A percentile compares a stretch with the other conserved stretches of the same genome.
Evolutionary conservation across 2,888 invertebrate genomes (phyloP).

Genomic region (Ophion obscuratus): DNA sequence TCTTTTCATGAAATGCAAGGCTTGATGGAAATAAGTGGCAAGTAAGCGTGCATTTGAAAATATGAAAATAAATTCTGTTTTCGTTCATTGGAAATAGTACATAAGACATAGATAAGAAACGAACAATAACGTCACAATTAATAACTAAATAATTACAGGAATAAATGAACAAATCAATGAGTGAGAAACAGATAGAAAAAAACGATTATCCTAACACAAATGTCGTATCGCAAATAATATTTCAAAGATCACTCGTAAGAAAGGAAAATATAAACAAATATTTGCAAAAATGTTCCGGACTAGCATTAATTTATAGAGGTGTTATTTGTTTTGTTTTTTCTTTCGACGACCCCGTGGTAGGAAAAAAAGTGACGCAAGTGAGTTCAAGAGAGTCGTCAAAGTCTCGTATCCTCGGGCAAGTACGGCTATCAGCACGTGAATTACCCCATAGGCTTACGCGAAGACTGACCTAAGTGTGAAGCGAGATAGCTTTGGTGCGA

Average conservation of each 20-base stretch:
- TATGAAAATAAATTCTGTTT: no score
- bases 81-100: no score
- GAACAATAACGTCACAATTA: not conserved
- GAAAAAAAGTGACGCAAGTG: not conserved
- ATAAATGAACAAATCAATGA: not conserved
- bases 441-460: slow-evolving; percentile 12
- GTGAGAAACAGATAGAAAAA: not conserved
- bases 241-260: not conserved
- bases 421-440: not conserved
- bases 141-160: not conserved
- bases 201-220: not conserved
- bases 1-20: no score
- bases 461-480: slow-evolving; percentile 56
- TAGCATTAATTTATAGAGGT: not conserved
- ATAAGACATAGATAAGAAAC: no score
- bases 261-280: not conserved
- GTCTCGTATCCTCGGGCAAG: not conserved
- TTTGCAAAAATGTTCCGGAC: not conserved
- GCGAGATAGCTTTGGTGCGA: slow-evolving; percentile 68
- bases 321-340: not conserved
- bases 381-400: not conserved
- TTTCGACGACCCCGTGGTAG: not conserved
- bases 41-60: no score
- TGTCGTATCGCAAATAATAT: not conserved
- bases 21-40: no score